phyloP scores from a whole-genome alignment of 2,888 invertebrate species.

The Oligia strigilis region DNA sequence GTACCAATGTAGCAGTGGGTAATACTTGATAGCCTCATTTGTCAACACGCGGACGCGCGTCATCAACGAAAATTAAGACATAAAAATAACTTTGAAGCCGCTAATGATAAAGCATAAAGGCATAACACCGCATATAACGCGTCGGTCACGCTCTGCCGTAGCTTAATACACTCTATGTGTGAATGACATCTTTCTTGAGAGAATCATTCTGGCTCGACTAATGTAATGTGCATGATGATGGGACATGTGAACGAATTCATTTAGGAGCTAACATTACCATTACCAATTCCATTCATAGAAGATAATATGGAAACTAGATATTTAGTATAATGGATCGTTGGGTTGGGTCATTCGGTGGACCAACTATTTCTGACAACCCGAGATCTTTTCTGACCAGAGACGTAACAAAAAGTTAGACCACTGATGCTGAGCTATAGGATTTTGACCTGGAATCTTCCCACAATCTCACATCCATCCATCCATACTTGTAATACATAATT shows the following conservation, averaged over 20 bases:
- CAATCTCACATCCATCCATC: background rate
- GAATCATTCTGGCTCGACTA: constrained; percentile 72
- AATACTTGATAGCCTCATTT: constrained; percentile 76
- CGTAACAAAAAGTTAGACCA: background rate
- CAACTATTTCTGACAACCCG: background rate
- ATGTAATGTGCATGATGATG: constrained; percentile 71
- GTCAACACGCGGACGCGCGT: constrained; percentile 71
- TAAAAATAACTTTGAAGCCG: constrained; percentile 83
- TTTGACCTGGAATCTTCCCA: background rate
- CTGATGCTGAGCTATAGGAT: background rate
- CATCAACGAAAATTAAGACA: constrained; percentile 88
- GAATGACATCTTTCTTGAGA: constrained; percentile 77
- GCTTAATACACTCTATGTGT: constrained; percentile 74
- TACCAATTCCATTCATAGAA: constrained; percentile 32
- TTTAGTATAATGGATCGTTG: background rate
- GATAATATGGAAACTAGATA: background rate
- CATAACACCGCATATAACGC: constrained; percentile 83
- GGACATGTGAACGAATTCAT: constrained; percentile 83
- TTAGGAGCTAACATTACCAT: constrained; percentile 63
- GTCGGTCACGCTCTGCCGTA: constrained; percentile 83
- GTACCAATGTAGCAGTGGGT: constrained; percentile 43
- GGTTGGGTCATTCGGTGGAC: background rate
- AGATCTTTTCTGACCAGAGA: background rate
- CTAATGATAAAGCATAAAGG: constrained; percentile 80
- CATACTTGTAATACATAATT: background rate